These are phyloP conservation scores for Lithophane semibrunnea DNA, from an alignment of 2,888 invertebrate genomes.

Conservation along the genomic window DNA sequence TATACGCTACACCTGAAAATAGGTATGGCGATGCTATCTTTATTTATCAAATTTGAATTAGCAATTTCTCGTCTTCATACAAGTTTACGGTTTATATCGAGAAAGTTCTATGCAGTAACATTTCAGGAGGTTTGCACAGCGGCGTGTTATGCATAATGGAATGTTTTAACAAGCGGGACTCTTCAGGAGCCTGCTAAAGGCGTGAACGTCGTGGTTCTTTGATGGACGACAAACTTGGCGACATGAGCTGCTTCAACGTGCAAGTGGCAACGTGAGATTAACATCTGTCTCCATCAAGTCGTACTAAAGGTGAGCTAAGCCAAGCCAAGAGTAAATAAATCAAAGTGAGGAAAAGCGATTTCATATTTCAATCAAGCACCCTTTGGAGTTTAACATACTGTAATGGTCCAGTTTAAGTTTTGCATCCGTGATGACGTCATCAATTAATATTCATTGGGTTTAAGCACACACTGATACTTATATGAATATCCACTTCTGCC, in stretches of 20 bases:
- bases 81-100: slow-evolving; percentile 14
- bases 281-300: neutral
- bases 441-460: slow-evolving; percentile 44
- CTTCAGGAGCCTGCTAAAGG: neutral
- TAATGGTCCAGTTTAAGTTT: slow-evolving; percentile 4
- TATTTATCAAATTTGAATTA: slow-evolving; percentile 11
- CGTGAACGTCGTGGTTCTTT: neutral
- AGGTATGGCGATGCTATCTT: slow-evolving; percentile 42
- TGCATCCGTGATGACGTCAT: slow-evolving; percentile 32
- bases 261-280: neutral
- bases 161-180: neutral
- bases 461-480: slow-evolving; percentile 16
- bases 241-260: neutral
- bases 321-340: neutral
- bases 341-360: slow-evolving; percentile 6
- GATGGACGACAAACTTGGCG: neutral
- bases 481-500: slow-evolving; percentile 16
- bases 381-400: slow-evolving; percentile 3
- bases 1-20: slow-evolving; percentile 59
- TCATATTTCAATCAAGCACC: neutral
- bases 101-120: slow-evolving; percentile 21
- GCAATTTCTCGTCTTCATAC: neutral
- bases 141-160: neutral
- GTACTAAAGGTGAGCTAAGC: neutral
- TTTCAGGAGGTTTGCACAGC: neutral